Base-by-base conservation (phyloP, 2,113 vertebrate species). In the Misgurnus mizolepis region DNA sequence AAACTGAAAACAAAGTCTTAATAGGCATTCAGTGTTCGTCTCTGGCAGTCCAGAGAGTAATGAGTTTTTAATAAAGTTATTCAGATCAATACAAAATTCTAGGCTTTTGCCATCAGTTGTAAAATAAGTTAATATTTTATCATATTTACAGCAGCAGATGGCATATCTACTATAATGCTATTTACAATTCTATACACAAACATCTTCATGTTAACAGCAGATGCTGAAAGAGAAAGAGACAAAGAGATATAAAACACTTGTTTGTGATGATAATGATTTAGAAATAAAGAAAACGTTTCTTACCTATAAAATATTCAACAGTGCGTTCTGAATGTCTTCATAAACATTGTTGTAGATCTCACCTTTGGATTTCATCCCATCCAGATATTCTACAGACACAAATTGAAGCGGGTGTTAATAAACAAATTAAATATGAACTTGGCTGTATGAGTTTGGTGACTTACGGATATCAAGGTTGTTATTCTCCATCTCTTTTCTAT, bases 261-360 rank as follows among this genome's bases (percentile, higher is more conserved):
- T 18, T 18, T 9, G 34, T 3, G 0, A 12, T 27, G 9, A 49
- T 7, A 65, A 53, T 10, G 14, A 27, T 22, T 12, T 39, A 40
- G 39, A 56, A 49, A 40, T 17, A 66, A 72, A 60, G 17, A 49
- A 7, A 39, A 5, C 11, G 14, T 41, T 3, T 22, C 3, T 80
- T 85, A 91, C 93, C 94, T 96, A 94, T 84, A 82, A 92, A 49
- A 73, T 61, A 67, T 96, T 96, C 4, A 89, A 88, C 82, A 95
- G 82, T 67, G 82, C 83, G 83, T 94, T 94, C 73, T 93, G 91
- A 50, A 94, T 78, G 55, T 90, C 89, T 86, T 90, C 88, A 61
- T 87, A 91, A 7, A 90, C 93, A 50, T 76, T 68, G 81, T 86
- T 89, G 82, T 92, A 94, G 69, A 94, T 87, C 9, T 90, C 82